phyloP scores from a whole-genome alignment of 2,113 vertebrate species.

The Cheilinus undulatus region DNA sequence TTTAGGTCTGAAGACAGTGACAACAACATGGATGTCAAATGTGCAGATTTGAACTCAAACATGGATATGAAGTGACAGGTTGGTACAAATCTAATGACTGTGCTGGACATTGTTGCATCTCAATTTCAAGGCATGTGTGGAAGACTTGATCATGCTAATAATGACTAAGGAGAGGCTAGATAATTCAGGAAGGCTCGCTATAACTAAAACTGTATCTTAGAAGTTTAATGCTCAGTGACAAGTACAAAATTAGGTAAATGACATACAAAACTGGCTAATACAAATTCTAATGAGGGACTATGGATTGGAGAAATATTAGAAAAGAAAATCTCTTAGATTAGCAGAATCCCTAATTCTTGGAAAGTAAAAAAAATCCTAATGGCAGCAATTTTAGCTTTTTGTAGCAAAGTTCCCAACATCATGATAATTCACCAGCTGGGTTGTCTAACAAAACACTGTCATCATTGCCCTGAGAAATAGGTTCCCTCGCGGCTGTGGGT shows the following conservation, averaged over 20 bases:
- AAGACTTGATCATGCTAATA: slow-evolving; percentile 74
- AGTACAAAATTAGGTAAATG: slow-evolving; percentile 69
- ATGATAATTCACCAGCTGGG: slow-evolving; percentile 50
- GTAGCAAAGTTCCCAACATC: slow-evolving; percentile 50
- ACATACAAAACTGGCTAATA: slow-evolving; percentile 67
- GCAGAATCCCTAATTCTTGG: slow-evolving; percentile 48
- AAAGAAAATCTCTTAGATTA: slow-evolving; percentile 50
- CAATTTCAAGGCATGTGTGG: slow-evolving; percentile 67
- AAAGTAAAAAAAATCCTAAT: slow-evolving; percentile 50
- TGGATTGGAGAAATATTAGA: slow-evolving; percentile 50
- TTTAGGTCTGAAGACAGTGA: slow-evolving; percentile 15
- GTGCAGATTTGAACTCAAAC: not conserved
- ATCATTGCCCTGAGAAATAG: slow-evolving; percentile 81
- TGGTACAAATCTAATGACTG: slow-evolving; percentile 10
- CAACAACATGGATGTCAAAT: not conserved
- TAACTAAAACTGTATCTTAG: slow-evolving; percentile 58
- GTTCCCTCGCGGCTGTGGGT: slow-evolving; percentile 80
- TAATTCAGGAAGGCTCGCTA: slow-evolving; percentile 66
- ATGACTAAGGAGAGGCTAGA: slow-evolving; percentile 63
- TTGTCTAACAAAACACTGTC: slow-evolving; percentile 29
- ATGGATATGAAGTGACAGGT: slow-evolving; percentile 7
- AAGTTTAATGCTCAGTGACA: slow-evolving; percentile 62
- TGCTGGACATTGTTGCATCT: slow-evolving; percentile 56
- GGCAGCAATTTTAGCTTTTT: slow-evolving; percentile 72
- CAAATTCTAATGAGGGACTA: slow-evolving; percentile 62